phyloP scores from a whole-genome alignment of 2,113 vertebrate genomes.

The Scopus umbretta region DNA sequence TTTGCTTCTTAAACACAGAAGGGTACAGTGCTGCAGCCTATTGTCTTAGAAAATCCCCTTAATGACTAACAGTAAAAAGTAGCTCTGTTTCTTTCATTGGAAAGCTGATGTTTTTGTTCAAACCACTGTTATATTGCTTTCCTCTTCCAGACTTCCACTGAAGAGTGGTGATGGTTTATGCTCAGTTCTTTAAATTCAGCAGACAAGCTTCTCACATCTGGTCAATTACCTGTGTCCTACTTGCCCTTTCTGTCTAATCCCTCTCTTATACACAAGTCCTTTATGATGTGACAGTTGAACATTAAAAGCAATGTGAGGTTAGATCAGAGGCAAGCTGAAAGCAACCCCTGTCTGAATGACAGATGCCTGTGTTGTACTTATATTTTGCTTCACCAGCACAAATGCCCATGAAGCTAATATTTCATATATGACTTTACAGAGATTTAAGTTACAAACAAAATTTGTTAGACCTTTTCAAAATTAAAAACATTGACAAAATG shows the following conservation, averaged over 20 bases:
- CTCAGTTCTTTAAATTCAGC: slow-evolving; percentile 28
- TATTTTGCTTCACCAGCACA: slow-evolving; percentile 19
- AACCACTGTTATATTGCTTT: not conserved
- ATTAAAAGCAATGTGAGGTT: slow-evolving; percentile 60
- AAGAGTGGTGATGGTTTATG: not conserved
- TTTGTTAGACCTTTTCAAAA: not conserved
- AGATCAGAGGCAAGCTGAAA: slow-evolving; percentile 32
- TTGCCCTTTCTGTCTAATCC: slow-evolving; percentile 53
- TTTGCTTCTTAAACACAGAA: not conserved
- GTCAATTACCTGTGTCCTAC: slow-evolving; percentile 55
- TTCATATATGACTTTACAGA: not conserved
- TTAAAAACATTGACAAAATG: not conserved
- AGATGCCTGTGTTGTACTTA: not conserved
- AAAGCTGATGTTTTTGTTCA: not conserved
- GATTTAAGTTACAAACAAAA: not conserved
- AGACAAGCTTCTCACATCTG: slow-evolving; percentile 17
- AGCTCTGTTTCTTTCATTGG: not conserved
- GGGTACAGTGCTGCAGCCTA: not conserved
- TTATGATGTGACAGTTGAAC: slow-evolving; percentile 49
- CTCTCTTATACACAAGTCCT: slow-evolving; percentile 15
- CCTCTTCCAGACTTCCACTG: not conserved
- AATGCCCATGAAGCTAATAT: not conserved
- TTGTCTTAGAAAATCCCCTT: not conserved
- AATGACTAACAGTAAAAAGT: not conserved
- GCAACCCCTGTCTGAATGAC: slow-evolving; percentile 59